These are phyloP conservation scores for Serripes groenlandicus DNA, from an alignment of 2,888 invertebrate species.

Conservation along the genomic window DNA sequence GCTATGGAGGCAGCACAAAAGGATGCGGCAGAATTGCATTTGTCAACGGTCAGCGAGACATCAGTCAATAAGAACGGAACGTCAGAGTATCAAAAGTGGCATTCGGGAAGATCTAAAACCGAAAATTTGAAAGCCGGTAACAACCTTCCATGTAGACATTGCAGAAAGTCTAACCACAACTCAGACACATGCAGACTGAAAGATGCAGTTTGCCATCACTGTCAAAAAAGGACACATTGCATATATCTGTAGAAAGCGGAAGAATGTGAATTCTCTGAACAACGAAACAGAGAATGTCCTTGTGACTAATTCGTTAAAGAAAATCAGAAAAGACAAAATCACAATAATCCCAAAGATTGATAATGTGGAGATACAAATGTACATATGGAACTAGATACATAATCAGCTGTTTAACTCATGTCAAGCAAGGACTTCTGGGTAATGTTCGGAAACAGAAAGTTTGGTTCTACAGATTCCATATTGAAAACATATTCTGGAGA, in stretches of 20 bases:
- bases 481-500: conserved; percentile 34
- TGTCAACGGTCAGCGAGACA: too few species aligned
- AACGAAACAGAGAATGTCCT: too few species aligned
- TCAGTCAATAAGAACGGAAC: too few species aligned
- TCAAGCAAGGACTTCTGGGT: conserved; percentile 10
- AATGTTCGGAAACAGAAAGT: not conserved
- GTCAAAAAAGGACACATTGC: not conserved
- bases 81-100: too few species aligned
- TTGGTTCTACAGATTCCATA: not conserved
- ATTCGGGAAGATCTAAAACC: too few species aligned
- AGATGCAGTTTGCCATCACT: not conserved
- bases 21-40: conserved; percentile 14
- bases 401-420: conserved; percentile 27
- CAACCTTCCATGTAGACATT: not conserved
- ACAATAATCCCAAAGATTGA: not conserved
- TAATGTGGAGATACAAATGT: not conserved
- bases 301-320: not conserved
- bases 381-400: conserved; percentile 56
- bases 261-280: not conserved
- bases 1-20: conserved; percentile 22
- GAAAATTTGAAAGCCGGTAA: too few species aligned
- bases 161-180: not conserved
- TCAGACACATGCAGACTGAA: not conserved
- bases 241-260: not conserved
- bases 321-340: conserved; percentile 5